Percentiles rank a stretch among this genome's conserved stretches.
phyloP scores from a whole-genome alignment of 2,113 vertebrate genomes.

The Hemichromis elongatus region DNA sequence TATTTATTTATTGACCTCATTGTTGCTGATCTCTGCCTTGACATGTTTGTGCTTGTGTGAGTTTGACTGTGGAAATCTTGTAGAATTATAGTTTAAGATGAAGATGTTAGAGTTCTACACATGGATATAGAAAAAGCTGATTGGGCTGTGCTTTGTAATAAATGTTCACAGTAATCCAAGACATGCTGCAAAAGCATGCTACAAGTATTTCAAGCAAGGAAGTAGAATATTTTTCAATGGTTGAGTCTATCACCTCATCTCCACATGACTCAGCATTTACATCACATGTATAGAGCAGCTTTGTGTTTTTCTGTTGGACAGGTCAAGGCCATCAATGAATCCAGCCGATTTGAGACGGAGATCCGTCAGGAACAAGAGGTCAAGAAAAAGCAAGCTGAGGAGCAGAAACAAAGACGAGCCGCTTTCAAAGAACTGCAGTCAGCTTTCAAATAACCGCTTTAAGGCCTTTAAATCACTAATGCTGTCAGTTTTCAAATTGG shows the following conservation, averaged over 20 bases:
- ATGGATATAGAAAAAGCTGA: not conserved
- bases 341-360: conserved; percentile 88
- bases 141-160: not conserved
- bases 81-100: too few species aligned
- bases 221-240: not conserved
- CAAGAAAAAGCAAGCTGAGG: conserved; percentile 88
- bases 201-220: not conserved
- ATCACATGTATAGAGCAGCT: not conserved
- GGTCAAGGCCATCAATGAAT: conserved; percentile 85
- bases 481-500: not conserved
- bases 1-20: not conserved
- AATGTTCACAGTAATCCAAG: not conserved
- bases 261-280: not conserved
- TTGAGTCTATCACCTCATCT: not conserved
- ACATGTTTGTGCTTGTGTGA: not conserved
- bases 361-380: conserved; percentile 92
- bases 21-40: not conserved
- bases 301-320: conserved; percentile 26
- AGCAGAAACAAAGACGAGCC: conserved; percentile 84
- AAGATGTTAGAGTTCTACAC: not conserved
- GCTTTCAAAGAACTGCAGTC: conserved; percentile 92
- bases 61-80: not conserved
- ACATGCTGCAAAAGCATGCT: not conserved
- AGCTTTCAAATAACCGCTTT: conserved; percentile 78
- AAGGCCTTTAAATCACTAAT: not conserved